These are phyloP conservation scores for Prionace glauca DNA, from an alignment of 2,797 vertebrate genomes.

Conservation along the genomic window DNA sequence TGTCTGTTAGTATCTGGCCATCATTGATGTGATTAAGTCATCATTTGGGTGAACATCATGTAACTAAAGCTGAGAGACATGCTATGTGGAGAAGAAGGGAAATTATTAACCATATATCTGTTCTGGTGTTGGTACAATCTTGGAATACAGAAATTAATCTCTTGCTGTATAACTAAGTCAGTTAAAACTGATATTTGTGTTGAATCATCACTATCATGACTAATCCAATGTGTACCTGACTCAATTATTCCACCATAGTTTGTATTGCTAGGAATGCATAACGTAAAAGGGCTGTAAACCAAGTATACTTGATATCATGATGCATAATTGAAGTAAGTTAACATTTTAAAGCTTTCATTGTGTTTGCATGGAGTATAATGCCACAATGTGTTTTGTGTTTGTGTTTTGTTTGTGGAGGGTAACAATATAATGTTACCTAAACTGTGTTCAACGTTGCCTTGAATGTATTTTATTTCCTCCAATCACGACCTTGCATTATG, in stretches of 20 bases:
- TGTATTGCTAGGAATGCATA: slow-evolving; percentile 24
- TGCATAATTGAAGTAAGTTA: slow-evolving; percentile 28
- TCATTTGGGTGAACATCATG: background rate
- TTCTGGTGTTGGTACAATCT: background rate
- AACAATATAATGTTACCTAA: background rate
- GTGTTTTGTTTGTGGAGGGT: background rate
- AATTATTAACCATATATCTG: background rate
- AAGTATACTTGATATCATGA: background rate
- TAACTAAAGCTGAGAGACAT: background rate
- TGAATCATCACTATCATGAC: background rate
- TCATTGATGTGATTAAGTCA: background rate
- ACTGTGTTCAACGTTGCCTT: background rate
- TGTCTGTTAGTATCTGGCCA: background rate
- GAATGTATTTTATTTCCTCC: slow-evolving; percentile 20
- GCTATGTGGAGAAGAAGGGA: background rate
- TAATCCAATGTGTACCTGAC: background rate
- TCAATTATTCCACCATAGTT: background rate
- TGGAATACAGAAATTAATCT: background rate
- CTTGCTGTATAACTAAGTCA: background rate
- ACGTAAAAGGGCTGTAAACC: background rate
- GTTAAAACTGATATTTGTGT: background rate
- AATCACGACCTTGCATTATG: background rate
- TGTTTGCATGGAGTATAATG: background rate
- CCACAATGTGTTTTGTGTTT: background rate
- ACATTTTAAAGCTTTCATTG: background rate